Evolutionary conservation across 1,140 invertebrate genomes (phyloP).

Genomic region (Orius insidiosus): DNA sequence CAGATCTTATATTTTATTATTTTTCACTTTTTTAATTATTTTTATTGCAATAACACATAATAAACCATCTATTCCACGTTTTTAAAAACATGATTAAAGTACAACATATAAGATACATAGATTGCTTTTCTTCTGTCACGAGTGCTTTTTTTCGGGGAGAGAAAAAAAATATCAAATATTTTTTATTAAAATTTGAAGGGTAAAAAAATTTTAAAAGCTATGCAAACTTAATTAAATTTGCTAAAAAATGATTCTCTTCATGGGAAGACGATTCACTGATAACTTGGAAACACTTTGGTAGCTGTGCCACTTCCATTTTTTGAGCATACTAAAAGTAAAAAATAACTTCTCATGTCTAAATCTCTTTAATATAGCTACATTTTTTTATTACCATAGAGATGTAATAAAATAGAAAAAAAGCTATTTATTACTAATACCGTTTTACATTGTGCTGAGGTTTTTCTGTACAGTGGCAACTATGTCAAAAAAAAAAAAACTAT

Average conservation of each 20-base stretch:
- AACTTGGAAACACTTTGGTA: constrained; percentile 19
- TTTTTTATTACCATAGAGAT: constrained; percentile 20
- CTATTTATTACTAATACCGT: constrained; percentile 21
- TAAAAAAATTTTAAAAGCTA: constrained; percentile 6
- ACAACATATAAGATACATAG: constrained; percentile 1
- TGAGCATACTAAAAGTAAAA: constrained; percentile 22
- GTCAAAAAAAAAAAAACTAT: constrained; percentile 3
- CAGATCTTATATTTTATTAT: constrained; percentile 5
- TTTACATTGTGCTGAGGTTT: constrained; percentile 20
- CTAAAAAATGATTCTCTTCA: constrained; percentile 12
- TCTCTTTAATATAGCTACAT: constrained; percentile 21
- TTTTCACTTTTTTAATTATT: constrained; percentile 6
- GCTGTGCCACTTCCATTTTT: constrained; percentile 15
- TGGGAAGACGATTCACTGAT: constrained; percentile 18
- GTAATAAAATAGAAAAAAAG: constrained; percentile 23
- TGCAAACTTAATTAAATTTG: constrained; percentile 16
- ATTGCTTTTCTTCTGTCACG: constrained; percentile 4
- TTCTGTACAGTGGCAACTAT: constrained; percentile 17
- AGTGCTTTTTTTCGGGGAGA: constrained; percentile 1
- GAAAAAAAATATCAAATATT: constrained; percentile 4
- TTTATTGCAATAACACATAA: constrained; percentile 13
- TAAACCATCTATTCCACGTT: constrained; percentile 10
- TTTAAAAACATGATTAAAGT: constrained; percentile 9
- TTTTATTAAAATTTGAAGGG: constrained; percentile 3
- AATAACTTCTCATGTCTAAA: constrained; percentile 22